Percentiles rank a stretch among this genome's conserved stretches.
These are phyloP conservation scores for Astropecten irregularis DNA, from an alignment of 53 echinoderm and acorn worm species.

Conservation along the genomic window DNA sequence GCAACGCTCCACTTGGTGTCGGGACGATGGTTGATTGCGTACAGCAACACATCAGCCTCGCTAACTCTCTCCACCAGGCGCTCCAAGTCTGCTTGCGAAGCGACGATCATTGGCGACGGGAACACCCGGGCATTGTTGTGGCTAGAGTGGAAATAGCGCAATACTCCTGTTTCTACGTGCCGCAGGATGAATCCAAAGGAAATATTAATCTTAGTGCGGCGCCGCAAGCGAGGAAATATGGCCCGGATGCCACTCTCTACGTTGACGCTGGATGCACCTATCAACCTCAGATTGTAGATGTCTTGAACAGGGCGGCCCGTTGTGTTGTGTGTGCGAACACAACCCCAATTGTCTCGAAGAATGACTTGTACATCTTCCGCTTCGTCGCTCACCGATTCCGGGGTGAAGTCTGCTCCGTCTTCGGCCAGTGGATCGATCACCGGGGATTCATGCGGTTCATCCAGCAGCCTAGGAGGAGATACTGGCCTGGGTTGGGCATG, in stretches of 20 bases:
- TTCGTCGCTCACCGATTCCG: too few relatives aligned
- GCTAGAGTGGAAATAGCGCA: conserved; percentile 38
- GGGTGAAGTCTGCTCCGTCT: too few relatives aligned
- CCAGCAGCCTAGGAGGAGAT: too few relatives aligned
- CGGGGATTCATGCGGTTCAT: too few relatives aligned
- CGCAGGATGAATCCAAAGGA: conserved; percentile 51
- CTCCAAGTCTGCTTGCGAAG: not conserved
- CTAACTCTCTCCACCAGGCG: not conserved
- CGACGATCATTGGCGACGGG: not conserved
- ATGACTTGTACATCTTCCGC: not conserved
- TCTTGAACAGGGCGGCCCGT: conserved; percentile 2
- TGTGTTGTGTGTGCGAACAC: not conserved
- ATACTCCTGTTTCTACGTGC: conserved; percentile 49
- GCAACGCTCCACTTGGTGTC: conserved; percentile 52
- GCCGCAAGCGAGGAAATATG: not conserved
- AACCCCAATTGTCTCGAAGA: not conserved
- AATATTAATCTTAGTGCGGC: conserved; percentile 33
- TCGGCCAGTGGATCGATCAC: too few relatives aligned
- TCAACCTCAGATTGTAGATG: conserved; percentile 12
- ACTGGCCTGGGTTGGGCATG: too few relatives aligned
- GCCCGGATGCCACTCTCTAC: not conserved
- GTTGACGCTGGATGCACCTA: not conserved
- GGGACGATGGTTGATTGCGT: not conserved
- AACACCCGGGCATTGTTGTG: conserved; percentile 47
- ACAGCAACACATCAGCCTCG: not conserved